These are phyloP conservation scores for Sorex maritimensis DNA, from an alignment of 2,797 vertebrate species.

Conservation along the genomic window DNA sequence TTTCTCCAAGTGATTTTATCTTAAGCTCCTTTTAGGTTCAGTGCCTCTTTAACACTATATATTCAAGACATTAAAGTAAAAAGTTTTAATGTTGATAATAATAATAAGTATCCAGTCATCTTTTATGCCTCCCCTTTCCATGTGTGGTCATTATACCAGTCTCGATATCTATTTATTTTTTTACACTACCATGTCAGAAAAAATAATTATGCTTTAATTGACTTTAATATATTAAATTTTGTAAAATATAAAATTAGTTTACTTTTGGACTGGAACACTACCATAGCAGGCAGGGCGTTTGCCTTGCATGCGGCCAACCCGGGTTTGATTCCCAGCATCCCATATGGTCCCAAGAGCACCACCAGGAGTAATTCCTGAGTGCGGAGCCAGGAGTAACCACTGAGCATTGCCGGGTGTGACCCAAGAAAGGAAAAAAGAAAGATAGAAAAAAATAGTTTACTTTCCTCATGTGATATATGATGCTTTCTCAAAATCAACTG, in stretches of 20 bases:
- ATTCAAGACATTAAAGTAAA: conserved; percentile 18
- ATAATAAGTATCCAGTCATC: background rate
- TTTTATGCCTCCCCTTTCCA: conserved; percentile 19
- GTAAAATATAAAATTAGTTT: background rate
- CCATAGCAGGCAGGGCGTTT: too few relatives aligned
- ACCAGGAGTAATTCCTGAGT: too few relatives aligned
- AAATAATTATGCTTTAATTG: background rate
- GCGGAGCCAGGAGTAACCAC: too few relatives aligned
- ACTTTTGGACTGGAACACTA: background rate
- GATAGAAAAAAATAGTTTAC: too few relatives aligned
- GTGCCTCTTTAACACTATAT: background rate
- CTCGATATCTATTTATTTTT: background rate
- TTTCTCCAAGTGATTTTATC: background rate
- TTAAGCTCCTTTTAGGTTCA: background rate
- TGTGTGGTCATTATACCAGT: background rate
- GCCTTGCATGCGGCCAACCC: too few relatives aligned
- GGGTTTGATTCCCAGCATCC: too few relatives aligned
- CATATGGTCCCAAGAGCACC: too few relatives aligned
- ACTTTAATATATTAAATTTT: too few relatives aligned
- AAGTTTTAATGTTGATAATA: background rate
- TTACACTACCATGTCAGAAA: background rate
- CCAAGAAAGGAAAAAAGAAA: too few relatives aligned
- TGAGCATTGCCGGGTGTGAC: too few relatives aligned
- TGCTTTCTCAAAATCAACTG: background rate
- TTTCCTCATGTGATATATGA: too few relatives aligned